Conservation (phyloP, 2,888 invertebrate genomes). For the Hirtodrosophila histrioides region DNA sequence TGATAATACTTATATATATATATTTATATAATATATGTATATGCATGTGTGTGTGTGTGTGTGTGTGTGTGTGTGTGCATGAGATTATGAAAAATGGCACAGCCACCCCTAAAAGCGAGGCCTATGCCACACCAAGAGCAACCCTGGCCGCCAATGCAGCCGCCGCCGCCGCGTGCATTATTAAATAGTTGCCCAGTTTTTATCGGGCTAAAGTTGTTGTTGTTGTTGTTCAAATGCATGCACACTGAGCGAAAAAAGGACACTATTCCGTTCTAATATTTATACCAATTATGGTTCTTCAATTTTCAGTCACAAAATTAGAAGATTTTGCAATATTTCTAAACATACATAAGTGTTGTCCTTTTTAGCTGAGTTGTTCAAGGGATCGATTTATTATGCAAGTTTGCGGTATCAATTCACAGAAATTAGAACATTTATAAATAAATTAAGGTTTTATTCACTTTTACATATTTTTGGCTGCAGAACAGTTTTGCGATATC, state of each 20-base stretch:
- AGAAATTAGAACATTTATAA: no score
- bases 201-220: conserved; percentile 18
- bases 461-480: no score
- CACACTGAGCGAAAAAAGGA: not conserved
- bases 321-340: no score
- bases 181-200: conserved; percentile 48
- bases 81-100: conserved; percentile 64
- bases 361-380: no score
- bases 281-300: no score
- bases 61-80: conserved; percentile 15
- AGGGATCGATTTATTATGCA: no score
- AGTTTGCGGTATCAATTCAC: no score
- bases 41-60: conserved; percentile 4
- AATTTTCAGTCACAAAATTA: no score
- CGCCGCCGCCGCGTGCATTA: conserved; percentile 37
- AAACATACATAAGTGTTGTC: no score
- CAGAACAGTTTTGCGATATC: no score
- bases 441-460: no score
- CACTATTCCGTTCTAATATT: no score
- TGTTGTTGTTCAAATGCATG: not conserved
- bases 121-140: conserved; percentile 17
- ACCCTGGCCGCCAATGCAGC: conserved; percentile 40
- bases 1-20: conserved; percentile 41
- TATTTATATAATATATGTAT: not conserved
- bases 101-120: conserved; percentile 59